Evolutionary conservation across 2,797 vertebrate genomes (phyloP), one percentile per base, ranked within the genome.

Genomic region (Bradypodion ventrale): DNA sequence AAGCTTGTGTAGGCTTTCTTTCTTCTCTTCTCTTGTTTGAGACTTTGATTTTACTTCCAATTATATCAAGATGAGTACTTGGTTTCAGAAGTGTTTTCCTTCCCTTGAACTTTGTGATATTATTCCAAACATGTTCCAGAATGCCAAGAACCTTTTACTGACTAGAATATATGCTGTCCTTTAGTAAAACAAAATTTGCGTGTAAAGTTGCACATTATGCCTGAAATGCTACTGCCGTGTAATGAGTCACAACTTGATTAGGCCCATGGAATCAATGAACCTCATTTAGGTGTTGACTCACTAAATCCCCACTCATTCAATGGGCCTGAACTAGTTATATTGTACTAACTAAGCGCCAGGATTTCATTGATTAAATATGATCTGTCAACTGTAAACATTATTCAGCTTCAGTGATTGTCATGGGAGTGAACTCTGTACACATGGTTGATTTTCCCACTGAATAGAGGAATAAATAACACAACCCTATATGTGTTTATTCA

Each of bases 21-120:
- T 62, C 25, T 25, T 62, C 62, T 27, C 4, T 66, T n/a, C 8
- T 35, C 35, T 32, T 32, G 5, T 16, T 83, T 44, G 63, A 81
- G 70, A 82, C 42, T 87, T 87, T 13, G 75, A n/a, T 9, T 37
- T 80, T 29, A 2, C 66, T 82, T 83, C 32, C 46, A 66, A 80
- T 80, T 65, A n/a, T 59, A 42, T 42, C 69, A n/a, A 7, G 10
- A 16, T 73, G 35, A 40, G 4, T 75, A 59, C 56, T 42, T 27
- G 75, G 59, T 23, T 63, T 32, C 68, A 68, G 27, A 89, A 86
- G 63, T 8, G 59, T 27, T 81, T 15, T 46, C 70, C 84, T 80
- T 73, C 27, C 5, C 9, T 83, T 84, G 10, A 8, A 75, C 56
- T 76, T 87, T 85, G 82, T 88, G 1, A 59, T 77, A 72, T 84